These are phyloP conservation scores for Meloidogyne exigua DNA, from an alignment of 1,140 invertebrate genomes.

Conservation along the genomic window DNA sequence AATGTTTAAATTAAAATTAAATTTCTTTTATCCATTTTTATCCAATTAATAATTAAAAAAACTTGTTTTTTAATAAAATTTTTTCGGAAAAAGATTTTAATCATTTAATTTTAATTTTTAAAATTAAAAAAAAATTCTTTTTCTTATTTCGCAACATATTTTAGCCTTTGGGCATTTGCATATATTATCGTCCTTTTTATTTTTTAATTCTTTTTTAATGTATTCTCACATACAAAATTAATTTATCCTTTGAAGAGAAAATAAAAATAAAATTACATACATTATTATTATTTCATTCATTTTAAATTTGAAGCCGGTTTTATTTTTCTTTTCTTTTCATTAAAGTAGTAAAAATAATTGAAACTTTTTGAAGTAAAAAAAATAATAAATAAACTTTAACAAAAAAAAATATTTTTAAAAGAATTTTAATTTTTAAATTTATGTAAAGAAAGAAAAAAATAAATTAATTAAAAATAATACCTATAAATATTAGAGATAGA, in stretches of 20 bases:
- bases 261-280: too few relatives aligned
- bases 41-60: not conserved
- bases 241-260: not conserved
- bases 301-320: not conserved
- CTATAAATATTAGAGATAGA: too few relatives aligned
- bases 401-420: too few relatives aligned
- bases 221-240: not conserved
- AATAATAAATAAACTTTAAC: too few relatives aligned
- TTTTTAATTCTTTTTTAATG: not conserved
- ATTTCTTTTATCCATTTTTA: not conserved
- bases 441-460: too few relatives aligned
- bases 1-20: not conserved
- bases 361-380: not conserved
- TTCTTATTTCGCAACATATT: not conserved
- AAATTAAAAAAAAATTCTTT: not conserved
- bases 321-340: not conserved
- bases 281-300: constrained; percentile 1
- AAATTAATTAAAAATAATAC: too few relatives aligned
- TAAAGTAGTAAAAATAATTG: not conserved
- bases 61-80: not conserved
- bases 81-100: constrained; percentile 1
- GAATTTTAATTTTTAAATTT: too few relatives aligned
- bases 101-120: constrained; percentile 1
- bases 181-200: not conserved
- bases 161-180: not conserved